Base-by-base conservation (phyloP, 2,113 vertebrate genomes). In the Petromus typicus region DNA sequence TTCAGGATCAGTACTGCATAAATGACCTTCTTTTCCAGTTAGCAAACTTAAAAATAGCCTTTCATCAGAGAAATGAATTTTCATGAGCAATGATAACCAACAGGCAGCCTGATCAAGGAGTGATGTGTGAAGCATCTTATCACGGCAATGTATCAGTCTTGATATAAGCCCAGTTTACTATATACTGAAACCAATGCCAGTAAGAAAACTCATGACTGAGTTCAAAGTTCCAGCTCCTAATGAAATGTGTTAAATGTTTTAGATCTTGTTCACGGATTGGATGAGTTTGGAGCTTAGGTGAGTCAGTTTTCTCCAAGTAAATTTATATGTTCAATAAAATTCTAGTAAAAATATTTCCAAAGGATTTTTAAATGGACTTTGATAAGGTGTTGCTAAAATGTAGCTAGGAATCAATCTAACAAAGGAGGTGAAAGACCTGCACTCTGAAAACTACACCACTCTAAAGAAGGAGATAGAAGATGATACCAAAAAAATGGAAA, bases 361-460 rank as follows among this genome's bases (percentile, higher is more conserved):
- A 76, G 43, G 11, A 69, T 51, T 88, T 84, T 81, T 9, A 92
- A 95, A 59, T 87, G 11, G n/a, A 79, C 91, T 57, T 92, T 85
- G 51, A 3, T 90, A 92, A 84, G 1, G 32, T 86, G 0, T 75
- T 61, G n/a, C 48, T 93, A 37, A 84, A 75, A 73, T n/a, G n/a
- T n/a, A n/a, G n/a, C n/a, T n/a, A n/a, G n/a, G n/a, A n/a, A n/a
- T n/a, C n/a, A n/a, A n/a, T n/a, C n/a, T n/a, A n/a, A n/a, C n/a
- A n/a, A n/a, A n/a, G n/a, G n/a, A n/a, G n/a, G n/a, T n/a, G n/a
- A n/a, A n/a, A n/a, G n/a, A n/a, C n/a, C n/a, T n/a, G n/a, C n/a
- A n/a, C n/a, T n/a, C n/a, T n/a, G n/a, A n/a, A n/a, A n/a, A n/a
- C n/a, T n/a, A n/a, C n/a, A n/a, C n/a, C n/a, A n/a, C n/a, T n/a